A percentile compares a stretch with the other conserved stretches of the same genome.
These are phyloP conservation scores for Aegotheles bennettii DNA, from an alignment of 2,113 vertebrate genomes.

Conservation along the genomic window DNA sequence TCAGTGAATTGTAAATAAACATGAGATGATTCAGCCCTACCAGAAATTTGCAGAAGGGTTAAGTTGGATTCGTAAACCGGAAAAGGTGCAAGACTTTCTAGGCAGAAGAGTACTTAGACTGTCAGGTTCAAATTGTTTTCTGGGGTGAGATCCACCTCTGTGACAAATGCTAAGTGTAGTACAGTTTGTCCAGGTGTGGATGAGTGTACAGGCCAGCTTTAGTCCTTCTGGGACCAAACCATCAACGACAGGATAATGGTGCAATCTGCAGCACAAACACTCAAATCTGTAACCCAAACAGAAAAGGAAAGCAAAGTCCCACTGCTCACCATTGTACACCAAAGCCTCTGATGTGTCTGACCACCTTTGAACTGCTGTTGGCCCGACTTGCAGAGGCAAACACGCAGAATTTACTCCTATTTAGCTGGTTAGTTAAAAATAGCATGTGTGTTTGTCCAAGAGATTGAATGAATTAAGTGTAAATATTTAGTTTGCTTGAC, in stretches of 20 bases:
- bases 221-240: background rate
- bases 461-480: background rate
- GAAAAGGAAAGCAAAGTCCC: background rate
- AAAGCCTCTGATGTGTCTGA: background rate
- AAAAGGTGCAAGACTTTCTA: background rate
- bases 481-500: background rate
- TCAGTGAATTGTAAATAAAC: background rate
- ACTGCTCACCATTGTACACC: accelerated
- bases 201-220: background rate
- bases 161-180: accelerated
- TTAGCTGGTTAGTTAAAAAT: background rate
- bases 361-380: background rate
- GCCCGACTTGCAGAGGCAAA: background rate
- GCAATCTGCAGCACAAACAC: background rate
- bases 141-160: background rate
- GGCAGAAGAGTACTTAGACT: background rate
- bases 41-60: background rate
- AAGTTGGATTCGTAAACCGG: background rate
- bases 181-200: background rate
- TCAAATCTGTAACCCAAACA: background rate
- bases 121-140: background rate
- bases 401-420: background rate
- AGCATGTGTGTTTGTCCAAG: background rate
- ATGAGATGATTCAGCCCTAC: background rate
- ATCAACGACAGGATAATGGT: accelerated